phyloP scores from a whole-genome alignment of 2,888 invertebrate genomes.

The Tenthredo notha region DNA sequence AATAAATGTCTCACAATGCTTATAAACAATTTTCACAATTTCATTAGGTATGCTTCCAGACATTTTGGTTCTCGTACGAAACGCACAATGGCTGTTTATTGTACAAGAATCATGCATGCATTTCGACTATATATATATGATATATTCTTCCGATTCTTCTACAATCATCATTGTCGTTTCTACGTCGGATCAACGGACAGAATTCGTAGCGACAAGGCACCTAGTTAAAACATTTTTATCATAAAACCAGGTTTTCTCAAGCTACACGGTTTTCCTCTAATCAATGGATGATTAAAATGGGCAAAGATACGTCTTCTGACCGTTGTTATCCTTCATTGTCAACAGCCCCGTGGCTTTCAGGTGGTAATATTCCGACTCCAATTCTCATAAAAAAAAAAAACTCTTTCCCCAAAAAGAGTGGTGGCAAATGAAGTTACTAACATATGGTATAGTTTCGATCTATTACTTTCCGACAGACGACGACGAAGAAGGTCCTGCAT shows the following conservation, averaged over 20 bases:
- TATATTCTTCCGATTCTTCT: slow-evolving; percentile 32
- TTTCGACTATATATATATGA: slow-evolving; percentile 7
- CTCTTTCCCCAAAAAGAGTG: slow-evolving; percentile 83
- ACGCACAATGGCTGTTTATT: slow-evolving; percentile 42
- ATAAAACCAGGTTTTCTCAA: not conserved
- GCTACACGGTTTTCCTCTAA: not conserved
- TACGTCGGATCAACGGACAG: slow-evolving; percentile 35
- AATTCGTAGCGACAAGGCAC: slow-evolving; percentile 24
- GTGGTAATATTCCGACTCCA: slow-evolving; percentile 44
- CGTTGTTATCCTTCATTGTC: slow-evolving; percentile 41
- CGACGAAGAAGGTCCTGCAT: slow-evolving; percentile 94
- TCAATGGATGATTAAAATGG: slow-evolving; percentile 6
- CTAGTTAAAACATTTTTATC: not conserved
- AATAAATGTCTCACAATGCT: slow-evolving; percentile 48
- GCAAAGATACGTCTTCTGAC: slow-evolving; percentile 35
- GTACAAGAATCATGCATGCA: slow-evolving; percentile 50
- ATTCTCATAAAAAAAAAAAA: slow-evolving; percentile 71
- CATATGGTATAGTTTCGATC: slow-evolving; percentile 94
- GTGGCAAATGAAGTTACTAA: slow-evolving; percentile 81
- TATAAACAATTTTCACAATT: slow-evolving; percentile 39
- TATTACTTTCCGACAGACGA: slow-evolving; percentile 97
- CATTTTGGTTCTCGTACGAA: slow-evolving; percentile 51
- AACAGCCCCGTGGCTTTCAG: slow-evolving; percentile 51
- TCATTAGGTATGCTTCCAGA: slow-evolving; percentile 51
- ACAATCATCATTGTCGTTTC: slow-evolving; percentile 51